These are phyloP conservation scores for Napeogenes sylphis DNA, from an alignment of 2,888 invertebrate species.

Conservation along the genomic window DNA sequence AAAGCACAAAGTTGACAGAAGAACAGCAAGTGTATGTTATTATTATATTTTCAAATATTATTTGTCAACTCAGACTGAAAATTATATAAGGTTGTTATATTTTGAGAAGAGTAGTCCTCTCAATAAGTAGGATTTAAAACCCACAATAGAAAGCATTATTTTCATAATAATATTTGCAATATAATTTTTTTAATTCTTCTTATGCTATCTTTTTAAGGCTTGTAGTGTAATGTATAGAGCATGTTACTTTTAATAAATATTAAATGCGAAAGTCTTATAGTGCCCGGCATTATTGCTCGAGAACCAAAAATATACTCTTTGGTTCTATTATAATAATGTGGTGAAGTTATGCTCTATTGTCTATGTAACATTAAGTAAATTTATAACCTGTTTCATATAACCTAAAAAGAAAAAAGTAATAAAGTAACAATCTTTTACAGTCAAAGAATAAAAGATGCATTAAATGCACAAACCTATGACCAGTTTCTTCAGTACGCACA, in stretches of 20 bases:
- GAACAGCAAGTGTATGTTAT: slow-evolving; percentile 77
- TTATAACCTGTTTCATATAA: background rate
- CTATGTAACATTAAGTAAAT: background rate
- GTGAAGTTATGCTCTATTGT: background rate
- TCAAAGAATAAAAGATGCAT: slow-evolving; percentile 94
- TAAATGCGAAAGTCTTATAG: no score
- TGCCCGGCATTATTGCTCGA: no score
- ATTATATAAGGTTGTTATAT: background rate
- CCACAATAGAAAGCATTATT: no score
- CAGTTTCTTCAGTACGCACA: slow-evolving; percentile 95
- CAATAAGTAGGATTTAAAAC: no score
- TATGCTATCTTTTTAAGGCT: no score
- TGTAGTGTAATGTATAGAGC: no score
- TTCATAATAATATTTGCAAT: no score
- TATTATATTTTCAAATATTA: background rate
- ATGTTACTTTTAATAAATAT: no score
- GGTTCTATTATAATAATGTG: no score
- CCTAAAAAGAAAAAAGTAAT: background rate
- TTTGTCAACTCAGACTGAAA: background rate
- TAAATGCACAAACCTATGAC: slow-evolving; percentile 94
- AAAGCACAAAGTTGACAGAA: slow-evolving; percentile 79
- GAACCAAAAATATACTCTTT: no score
- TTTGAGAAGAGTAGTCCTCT: no score
- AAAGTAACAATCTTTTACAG: slow-evolving; percentile 52
- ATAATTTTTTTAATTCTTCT: no score